phyloP scores from a whole-genome alignment of 2,888 invertebrate species.

The Ischnus inquisitorius region DNA sequence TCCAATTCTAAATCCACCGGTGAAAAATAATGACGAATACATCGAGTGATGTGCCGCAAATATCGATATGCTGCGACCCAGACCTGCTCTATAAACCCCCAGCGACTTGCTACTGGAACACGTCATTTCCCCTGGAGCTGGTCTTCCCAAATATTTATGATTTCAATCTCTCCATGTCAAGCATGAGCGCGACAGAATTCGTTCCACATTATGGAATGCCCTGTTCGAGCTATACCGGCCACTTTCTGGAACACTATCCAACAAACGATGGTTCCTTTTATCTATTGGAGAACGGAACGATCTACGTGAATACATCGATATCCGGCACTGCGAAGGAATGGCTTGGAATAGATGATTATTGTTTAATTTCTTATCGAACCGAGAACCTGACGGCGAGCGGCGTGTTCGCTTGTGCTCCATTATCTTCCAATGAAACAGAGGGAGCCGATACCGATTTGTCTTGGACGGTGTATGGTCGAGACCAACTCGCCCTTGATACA shows the following conservation, averaged over 20 bases:
- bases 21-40: not conserved
- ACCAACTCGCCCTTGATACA: not conserved
- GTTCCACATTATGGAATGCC: not conserved
- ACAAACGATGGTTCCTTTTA: not conserved
- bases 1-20: not conserved
- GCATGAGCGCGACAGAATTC: not conserved
- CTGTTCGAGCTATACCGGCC: not conserved
- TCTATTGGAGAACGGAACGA: not conserved
- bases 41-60: not conserved
- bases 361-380: not conserved
- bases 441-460: too few species aligned
- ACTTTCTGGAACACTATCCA: not conserved
- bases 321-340: not conserved
- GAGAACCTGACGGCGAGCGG: not conserved
- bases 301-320: not conserved
- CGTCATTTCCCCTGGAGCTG: not conserved
- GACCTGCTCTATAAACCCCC: not conserved
- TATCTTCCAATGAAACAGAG: too few species aligned
- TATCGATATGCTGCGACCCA: not conserved
- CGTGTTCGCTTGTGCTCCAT: not conserved
- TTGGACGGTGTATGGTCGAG: too few species aligned
- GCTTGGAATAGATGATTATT: slow-evolving; percentile 1
- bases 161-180: not conserved
- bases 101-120: not conserved
- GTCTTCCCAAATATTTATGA: not conserved